phyloP scores from a whole-genome alignment of 2,888 invertebrate genomes.

The Mythimna ferrago region DNA sequence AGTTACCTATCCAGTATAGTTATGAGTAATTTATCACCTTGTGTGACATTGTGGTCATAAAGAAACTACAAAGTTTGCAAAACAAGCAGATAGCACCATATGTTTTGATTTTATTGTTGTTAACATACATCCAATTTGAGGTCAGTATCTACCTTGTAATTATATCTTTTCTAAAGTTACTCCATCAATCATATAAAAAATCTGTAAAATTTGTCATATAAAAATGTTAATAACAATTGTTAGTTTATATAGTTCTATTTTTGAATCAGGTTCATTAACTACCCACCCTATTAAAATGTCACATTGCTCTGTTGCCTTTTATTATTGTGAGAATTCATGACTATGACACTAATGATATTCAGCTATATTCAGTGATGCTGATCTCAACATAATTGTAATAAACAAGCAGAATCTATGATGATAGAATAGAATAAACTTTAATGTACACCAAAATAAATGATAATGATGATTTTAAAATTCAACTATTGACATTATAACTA shows the following conservation, averaged over 20 bases:
- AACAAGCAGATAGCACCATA: background rate
- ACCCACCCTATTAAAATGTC: background rate
- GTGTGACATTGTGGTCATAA: constrained; percentile 36
- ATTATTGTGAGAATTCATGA: background rate
- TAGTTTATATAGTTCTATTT: background rate
- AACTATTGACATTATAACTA: background rate
- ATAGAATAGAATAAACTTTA: too few species aligned
- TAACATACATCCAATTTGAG: background rate
- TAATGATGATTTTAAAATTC: background rate
- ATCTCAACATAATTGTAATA: background rate
- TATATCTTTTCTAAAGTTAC: background rate
- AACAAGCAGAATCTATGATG: background rate
- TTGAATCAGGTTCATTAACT: background rate
- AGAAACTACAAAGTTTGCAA: background rate
- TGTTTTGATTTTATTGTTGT: constrained; percentile 22
- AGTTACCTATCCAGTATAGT: background rate
- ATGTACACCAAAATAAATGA: too few species aligned
- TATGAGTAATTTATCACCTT: constrained; percentile 38
- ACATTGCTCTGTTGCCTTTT: background rate
- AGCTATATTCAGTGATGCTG: background rate
- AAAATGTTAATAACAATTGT: background rate
- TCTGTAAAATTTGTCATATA: background rate
- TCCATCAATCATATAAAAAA: background rate
- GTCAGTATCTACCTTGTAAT: background rate
- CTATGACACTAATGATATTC: too few species aligned